Conservation (phyloP, 2,113 vertebrate genomes). For the Heterochromis multidens region DNA sequence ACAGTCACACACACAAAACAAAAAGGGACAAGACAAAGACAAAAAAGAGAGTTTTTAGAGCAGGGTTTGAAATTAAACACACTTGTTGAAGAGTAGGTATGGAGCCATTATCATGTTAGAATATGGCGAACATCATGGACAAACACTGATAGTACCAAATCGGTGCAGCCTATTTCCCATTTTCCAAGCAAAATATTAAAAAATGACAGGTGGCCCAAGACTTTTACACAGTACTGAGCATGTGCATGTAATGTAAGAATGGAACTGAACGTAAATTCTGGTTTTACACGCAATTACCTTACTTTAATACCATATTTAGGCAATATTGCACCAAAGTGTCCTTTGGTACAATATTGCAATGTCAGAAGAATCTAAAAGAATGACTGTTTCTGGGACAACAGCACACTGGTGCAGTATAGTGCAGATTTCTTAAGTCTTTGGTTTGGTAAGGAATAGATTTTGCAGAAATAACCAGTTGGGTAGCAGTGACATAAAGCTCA, state of each 20-base stretch:
- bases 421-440: background rate
- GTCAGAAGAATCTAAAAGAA: background rate
- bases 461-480: background rate
- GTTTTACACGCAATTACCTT: background rate
- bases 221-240: background rate
- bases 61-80: background rate
- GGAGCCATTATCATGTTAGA: conserved; percentile 5
- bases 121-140: conserved; percentile 1
- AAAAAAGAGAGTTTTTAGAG: too few relatives aligned
- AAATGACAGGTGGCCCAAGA: rapidly evolving
- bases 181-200: background rate
- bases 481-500: background rate
- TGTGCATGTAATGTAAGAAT: background rate
- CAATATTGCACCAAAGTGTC: background rate
- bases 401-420: background rate
- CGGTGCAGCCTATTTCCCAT: background rate
- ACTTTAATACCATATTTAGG: background rate
- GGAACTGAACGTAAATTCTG: background rate
- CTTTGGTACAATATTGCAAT: background rate
- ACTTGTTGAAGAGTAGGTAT: background rate
- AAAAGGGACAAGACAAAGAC: too few relatives aligned
- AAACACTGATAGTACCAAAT: background rate
- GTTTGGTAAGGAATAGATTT: background rate
- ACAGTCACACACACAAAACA: too few relatives aligned
- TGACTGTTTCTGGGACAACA: background rate